Base-by-base conservation (phyloP, 2,888 invertebrate species). In the Meghimatium bilineatum region DNA sequence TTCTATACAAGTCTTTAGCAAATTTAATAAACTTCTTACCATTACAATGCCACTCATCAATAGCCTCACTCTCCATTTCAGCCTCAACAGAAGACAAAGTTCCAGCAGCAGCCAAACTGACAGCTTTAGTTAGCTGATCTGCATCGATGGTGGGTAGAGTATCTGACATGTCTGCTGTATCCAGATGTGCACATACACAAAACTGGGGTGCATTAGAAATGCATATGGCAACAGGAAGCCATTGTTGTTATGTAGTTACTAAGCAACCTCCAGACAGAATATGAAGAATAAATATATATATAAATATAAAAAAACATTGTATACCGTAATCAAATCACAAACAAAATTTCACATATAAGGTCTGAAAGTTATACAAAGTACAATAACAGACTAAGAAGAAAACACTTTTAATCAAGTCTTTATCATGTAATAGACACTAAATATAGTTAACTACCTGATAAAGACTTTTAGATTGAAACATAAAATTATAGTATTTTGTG, bases 111-210 rank as follows among this genome's bases (percentile, higher is more conserved):
- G 86, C 86, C 26, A 75, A 63, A 69, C 82, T 83, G 44, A 86
- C 86, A 29, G 86, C 76, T 49, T 85, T 82, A 1, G 86, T 86
- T 79, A 86, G 83, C 85, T 86, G 86, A 56, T 86, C 86, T 56
- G 85, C 86, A 83, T 78, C 81, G n/a, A 86, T 86, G 26, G 81
- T 76, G 20, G 83, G 86, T 29, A 85, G 66, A 1, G 78, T 81
- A 49, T 86, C 86, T 12, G 82, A 80, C 86, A 86, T 86, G 36
- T 26, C 79, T 10, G 17, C 72, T 26, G n/a, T 44, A 17, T 14
- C 29, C 72, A 26, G n/a, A 3, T n/a, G 23, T 17, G 14, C 29
- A 72, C 49, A 12, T 29, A 26, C 44, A 44, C 44, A 44, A 44
- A 0, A n/a, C 10, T 17, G n/a, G 44, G 72, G 44, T 49, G n/a